A percentile compares a stretch with the other conserved stretches of the same genome.
Conservation (phyloP, 1,140 invertebrate species). For the Papilio helenus region DNA sequence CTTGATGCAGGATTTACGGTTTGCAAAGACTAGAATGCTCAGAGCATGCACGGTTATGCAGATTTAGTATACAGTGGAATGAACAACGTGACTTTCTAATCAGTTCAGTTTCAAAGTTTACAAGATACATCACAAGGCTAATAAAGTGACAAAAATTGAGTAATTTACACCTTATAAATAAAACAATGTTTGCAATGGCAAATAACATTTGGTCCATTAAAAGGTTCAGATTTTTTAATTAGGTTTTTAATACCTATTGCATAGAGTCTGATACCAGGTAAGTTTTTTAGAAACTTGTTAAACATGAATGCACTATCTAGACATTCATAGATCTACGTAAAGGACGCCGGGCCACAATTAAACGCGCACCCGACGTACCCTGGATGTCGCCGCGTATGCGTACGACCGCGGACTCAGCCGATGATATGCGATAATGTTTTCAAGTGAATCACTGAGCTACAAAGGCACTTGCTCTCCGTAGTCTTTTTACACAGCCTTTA, state of each 20-base stretch:
- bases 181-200: too few relatives aligned
- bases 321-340: slow-evolving; percentile 35
- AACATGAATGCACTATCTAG: slow-evolving; percentile 39
- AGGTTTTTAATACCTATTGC: too few relatives aligned
- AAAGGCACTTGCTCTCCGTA: slow-evolving; percentile 42
- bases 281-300: neutral
- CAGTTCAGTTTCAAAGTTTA: too few relatives aligned
- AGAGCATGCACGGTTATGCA: neutral
- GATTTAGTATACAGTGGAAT: neutral
- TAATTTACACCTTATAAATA: too few relatives aligned
- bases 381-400: slow-evolving; percentile 53
- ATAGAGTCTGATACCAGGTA: too few relatives aligned
- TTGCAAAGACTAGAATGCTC: neutral
- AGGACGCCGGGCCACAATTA: slow-evolving; percentile 56
- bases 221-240: too few relatives aligned
- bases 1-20: neutral
- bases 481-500: slow-evolving; percentile 50
- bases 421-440: slow-evolving; percentile 61
- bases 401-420: slow-evolving; percentile 45
- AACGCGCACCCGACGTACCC: slow-evolving; percentile 51
- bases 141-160: too few relatives aligned
- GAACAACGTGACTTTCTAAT: neutral
- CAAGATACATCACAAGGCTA: too few relatives aligned
- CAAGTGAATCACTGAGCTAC: slow-evolving; percentile 49
- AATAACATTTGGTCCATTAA: too few relatives aligned